Conservation (phyloP, 2,113 vertebrate species). For the Poeciliopsis turrubarensis region DNA sequence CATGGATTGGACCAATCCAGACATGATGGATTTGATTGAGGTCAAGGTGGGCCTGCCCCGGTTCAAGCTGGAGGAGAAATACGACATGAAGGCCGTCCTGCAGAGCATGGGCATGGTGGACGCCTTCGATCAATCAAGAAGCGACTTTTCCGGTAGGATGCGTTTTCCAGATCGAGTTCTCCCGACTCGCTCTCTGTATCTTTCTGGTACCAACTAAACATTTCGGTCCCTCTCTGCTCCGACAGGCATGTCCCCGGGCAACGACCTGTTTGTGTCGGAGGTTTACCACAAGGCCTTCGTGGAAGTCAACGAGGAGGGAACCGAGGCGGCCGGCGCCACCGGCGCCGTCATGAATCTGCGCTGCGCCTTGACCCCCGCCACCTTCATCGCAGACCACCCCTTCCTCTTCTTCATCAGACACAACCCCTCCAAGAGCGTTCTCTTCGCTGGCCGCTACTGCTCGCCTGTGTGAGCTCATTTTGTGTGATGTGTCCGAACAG, state of each 20-base stretch:
- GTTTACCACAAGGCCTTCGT: conserved; percentile 89
- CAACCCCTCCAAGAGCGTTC: conserved; percentile 78
- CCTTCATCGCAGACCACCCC: conserved; percentile 88
- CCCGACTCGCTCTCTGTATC: neutral
- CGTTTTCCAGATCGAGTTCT: neutral
- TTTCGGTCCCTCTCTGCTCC: neutral
- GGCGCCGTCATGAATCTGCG: conserved; percentile 73
- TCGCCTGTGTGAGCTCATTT: conserved; percentile 73
- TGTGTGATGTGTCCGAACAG: too few species aligned
- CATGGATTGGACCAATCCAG: conserved; percentile 78
- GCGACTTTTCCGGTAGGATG: conserved; percentile 81
- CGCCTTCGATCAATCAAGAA: conserved; percentile 68
- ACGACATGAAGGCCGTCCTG: conserved; percentile 79
- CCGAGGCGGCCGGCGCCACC: conserved; percentile 85
- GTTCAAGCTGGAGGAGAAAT: conserved; percentile 84
- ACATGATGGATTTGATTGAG: conserved; percentile 74
- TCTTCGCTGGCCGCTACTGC: conserved; percentile 85
- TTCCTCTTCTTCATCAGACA: conserved; percentile 91
- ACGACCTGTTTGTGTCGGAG: conserved; percentile 83
- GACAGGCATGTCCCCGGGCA: conserved; percentile 83
- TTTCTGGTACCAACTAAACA: neutral
- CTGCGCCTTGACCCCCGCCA: conserved; percentile 47
- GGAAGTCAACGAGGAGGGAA: conserved; percentile 91
- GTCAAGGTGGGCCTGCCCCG: conserved; percentile 82
- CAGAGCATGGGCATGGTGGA: conserved; percentile 84